Evolutionary conservation across 2,888 invertebrate genomes (phyloP).

Genomic region (Antitype chi): DNA sequence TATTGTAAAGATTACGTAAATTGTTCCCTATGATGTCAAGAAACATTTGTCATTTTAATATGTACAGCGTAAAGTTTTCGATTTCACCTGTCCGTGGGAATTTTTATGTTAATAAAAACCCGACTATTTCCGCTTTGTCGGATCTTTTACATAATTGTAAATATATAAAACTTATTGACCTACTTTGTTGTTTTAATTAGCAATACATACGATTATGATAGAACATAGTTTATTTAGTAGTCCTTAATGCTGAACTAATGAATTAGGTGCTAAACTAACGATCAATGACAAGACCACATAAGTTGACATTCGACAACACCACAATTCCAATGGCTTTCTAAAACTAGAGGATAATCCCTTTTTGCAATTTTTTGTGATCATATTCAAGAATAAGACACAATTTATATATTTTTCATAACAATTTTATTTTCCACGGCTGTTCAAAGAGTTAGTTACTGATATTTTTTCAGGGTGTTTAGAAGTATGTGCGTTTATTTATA

Average conservation of each 20-base stretch:
- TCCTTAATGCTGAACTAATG: background rate
- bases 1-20: conserved; percentile 57
- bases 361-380: background rate
- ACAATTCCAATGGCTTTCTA: background rate
- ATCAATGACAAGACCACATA: background rate
- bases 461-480: background rate
- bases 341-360: background rate
- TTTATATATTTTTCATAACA: background rate
- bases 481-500: background rate
- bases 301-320: background rate
- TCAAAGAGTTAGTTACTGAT: background rate
- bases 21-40: conserved; percentile 72
- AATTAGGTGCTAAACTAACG: background rate
- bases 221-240: background rate
- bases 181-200: conserved; percentile 40
- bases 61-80: conserved; percentile 70
- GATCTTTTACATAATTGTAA: conserved; percentile 60
- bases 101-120: conserved; percentile 74
- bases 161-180: conserved; percentile 42
- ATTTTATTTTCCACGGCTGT: background rate
- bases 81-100: conserved; percentile 78
- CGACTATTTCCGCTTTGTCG: conserved; percentile 64
- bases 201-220: background rate
- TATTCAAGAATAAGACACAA: background rate
- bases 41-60: conserved; percentile 73